These are phyloP conservation scores for Drosophila tani DNA, from an alignment of 1,140 invertebrate species.

Conservation along the genomic window DNA sequence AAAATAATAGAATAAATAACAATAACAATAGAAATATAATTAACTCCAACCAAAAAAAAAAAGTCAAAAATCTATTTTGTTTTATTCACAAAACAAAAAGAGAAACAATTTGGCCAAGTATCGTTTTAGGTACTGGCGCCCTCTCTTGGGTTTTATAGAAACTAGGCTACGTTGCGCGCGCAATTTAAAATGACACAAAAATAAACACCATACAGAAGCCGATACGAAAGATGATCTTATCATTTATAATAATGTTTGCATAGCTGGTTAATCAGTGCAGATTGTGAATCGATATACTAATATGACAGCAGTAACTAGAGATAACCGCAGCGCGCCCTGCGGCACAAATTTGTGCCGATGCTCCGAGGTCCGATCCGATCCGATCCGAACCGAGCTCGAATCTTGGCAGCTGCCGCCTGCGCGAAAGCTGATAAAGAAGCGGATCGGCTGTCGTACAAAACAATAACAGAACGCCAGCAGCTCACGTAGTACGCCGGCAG, in stretches of 20 bases:
- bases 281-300: conserved; percentile 43
- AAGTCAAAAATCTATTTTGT: no score
- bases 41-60: fast-evolving
- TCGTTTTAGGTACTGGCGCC: background rate
- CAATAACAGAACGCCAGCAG: conserved; percentile 47
- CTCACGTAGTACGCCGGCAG: conserved; percentile 52
- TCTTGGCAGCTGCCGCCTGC: conserved; percentile 27
- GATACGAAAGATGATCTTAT: conserved; percentile 13
- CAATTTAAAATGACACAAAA: background rate
- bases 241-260: conserved; percentile 21
- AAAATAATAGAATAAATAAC: background rate
- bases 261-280: conserved; percentile 33
- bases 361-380: conserved; percentile 10
- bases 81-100: background rate
- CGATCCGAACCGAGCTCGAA: conserved; percentile 19
- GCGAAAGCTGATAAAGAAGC: conserved; percentile 26
- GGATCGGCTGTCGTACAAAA: conserved; percentile 45
- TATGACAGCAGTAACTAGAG: conserved; percentile 17
- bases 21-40: background rate
- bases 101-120: background rate
- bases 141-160: background rate
- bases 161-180: background rate
- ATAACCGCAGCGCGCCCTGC: conserved; percentile 28
- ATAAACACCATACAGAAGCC: background rate
- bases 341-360: conserved; percentile 15